Evolutionary conservation across 2,797 vertebrate genomes (phyloP).

Genomic region (Jordanella pulchra): DNA sequence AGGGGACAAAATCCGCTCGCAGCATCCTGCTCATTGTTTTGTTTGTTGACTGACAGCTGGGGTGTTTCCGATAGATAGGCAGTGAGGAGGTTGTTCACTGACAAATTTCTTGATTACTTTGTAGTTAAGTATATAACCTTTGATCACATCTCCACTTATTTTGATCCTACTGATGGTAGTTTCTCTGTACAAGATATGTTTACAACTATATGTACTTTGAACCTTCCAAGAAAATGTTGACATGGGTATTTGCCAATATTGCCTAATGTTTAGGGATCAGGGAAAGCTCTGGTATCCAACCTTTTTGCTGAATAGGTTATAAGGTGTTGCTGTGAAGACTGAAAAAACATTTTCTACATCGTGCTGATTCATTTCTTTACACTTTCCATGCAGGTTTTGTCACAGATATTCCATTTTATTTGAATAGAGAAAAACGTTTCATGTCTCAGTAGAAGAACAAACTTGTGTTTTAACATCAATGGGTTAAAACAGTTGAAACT

Average conservation of each 20-base stretch:
- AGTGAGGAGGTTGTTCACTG: constrained; percentile 52
- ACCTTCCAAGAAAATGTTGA: not conserved
- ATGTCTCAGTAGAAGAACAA: too few species aligned
- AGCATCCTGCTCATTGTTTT: constrained; percentile 73
- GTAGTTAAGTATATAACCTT: constrained; percentile 31
- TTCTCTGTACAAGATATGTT: not conserved
- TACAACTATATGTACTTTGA: not conserved
- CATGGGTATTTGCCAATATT: not conserved
- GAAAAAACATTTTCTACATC: too few species aligned
- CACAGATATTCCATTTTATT: too few species aligned
- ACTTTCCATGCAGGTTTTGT: too few species aligned
- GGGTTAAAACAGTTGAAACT: too few species aligned
- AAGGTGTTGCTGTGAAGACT: too few species aligned
- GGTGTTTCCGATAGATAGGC: constrained; percentile 47
- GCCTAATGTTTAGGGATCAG: too few species aligned
- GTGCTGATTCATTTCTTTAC: too few species aligned
- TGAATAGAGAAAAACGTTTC: too few species aligned
- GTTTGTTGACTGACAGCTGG: constrained; percentile 76
- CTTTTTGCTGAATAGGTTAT: not conserved
- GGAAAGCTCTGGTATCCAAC: too few species aligned
- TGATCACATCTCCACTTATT: constrained; percentile 16
- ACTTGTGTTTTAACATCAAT: too few species aligned
- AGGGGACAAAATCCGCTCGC: constrained; percentile 68
- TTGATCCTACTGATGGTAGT: not conserved
- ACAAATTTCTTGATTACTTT: constrained; percentile 36